phyloP scores from a whole-genome alignment of 1,140 invertebrate genomes.

The Helicoverpa armigera region DNA sequence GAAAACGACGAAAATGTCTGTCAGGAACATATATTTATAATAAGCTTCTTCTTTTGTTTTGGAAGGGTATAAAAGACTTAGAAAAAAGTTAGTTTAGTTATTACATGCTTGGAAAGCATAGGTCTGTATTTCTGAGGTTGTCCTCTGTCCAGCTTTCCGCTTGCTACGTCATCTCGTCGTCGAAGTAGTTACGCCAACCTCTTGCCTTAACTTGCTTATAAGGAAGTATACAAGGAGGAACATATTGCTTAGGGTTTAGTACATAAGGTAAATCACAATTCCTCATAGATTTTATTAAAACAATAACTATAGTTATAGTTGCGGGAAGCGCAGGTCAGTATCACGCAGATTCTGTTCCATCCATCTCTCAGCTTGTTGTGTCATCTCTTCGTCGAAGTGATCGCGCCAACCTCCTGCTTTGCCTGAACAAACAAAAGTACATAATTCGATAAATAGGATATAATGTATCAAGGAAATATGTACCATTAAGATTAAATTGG shows the following conservation, averaged over 20 bases:
- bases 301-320: constrained; percentile 17
- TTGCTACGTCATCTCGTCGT: constrained; percentile 83
- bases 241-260: no score
- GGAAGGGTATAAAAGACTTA: no score
- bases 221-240: no score
- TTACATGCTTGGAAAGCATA: constrained; percentile 76
- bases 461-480: background rate
- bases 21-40: no score
- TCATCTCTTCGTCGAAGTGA: constrained; percentile 59
- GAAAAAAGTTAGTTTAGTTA: no score
- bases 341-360: constrained; percentile 51
- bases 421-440: constrained; percentile 40
- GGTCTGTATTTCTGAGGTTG: constrained; percentile 86
- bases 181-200: constrained; percentile 88
- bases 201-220: constrained; percentile 82
- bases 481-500: background rate
- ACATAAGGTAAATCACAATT: no score
- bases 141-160: constrained; percentile 88
- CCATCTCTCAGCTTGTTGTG: constrained; percentile 52
- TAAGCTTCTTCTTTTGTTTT: no score
- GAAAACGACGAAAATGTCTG: no score
- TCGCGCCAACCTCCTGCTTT: constrained; percentile 55
- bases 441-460: background rate
- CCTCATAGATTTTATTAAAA: background rate
- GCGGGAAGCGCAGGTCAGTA: constrained; percentile 52